A percentile compares a stretch with the other conserved stretches of the same genome.
phyloP scores from a whole-genome alignment of 2,113 vertebrate genomes.

The Dipodomys ordii region DNA sequence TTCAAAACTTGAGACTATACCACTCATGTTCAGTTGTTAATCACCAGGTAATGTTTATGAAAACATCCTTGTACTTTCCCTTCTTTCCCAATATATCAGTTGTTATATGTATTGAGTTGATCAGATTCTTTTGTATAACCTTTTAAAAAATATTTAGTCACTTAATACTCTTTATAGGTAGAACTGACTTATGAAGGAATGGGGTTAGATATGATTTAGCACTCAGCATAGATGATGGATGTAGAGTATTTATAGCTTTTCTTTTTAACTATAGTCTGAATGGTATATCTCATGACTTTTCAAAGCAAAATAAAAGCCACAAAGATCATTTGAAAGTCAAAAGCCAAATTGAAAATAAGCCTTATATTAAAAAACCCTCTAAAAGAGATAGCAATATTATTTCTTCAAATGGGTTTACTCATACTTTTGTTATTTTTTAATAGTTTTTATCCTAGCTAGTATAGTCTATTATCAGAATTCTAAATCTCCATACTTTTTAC shows the following conservation, averaged over 20 bases:
- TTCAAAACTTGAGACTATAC: background rate
- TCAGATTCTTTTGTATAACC: background rate
- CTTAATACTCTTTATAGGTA: background rate
- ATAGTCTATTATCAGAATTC: background rate
- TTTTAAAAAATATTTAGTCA: background rate
- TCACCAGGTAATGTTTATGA: background rate
- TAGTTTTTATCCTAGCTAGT: background rate
- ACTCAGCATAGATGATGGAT: background rate
- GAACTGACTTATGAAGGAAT: slow-evolving; percentile 12
- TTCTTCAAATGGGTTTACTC: background rate
- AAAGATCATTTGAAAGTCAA: background rate
- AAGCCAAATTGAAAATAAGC: slow-evolving; percentile 12
- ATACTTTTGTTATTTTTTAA: background rate
- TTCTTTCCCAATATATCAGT: background rate
- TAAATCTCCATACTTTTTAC: background rate
- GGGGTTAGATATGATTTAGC: background rate
- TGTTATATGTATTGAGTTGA: background rate
- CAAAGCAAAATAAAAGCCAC: background rate
- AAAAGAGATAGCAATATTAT: background rate
- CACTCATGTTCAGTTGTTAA: background rate
- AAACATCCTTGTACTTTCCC: background rate
- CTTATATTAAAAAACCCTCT: background rate
- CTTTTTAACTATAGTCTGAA: background rate
- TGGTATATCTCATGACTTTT: background rate
- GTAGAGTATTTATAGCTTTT: background rate